Evolutionary conservation across 2,113 vertebrate species (phyloP).

Genomic region (Lathamus discolor): DNA sequence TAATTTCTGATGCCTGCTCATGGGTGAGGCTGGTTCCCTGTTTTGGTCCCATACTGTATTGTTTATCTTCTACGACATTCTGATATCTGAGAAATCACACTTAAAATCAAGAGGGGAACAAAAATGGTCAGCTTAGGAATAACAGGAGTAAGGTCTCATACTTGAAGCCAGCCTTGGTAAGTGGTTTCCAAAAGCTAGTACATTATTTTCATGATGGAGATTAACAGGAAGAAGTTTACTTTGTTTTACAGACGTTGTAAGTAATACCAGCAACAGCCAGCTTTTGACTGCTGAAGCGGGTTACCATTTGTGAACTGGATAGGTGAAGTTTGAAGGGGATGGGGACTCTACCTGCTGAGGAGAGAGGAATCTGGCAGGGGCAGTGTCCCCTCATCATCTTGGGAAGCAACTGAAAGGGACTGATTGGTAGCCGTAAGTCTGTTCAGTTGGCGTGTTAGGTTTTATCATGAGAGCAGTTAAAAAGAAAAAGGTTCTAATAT

Average conservation of each 20-base stretch:
- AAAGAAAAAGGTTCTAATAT: background rate
- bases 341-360: background rate
- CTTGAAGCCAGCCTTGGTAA: background rate
- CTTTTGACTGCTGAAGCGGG: background rate
- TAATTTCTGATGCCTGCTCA: background rate
- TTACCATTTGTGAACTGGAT: background rate
- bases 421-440: background rate
- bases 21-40: background rate
- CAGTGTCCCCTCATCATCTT: background rate
- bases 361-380: rapidly evolving
- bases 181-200: background rate
- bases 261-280: background rate
- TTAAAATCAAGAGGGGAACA: background rate
- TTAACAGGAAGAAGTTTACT: background rate
- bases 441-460: background rate
- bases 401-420: background rate
- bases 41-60: background rate
- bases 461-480: background rate
- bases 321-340: background rate
- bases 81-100: background rate
- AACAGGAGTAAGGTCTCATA: background rate
- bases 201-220: background rate
- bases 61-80: background rate
- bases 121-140: background rate
- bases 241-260: background rate